Evolutionary conservation across 1,140 invertebrate genomes (phyloP), one percentile per base, ranked within the genome.

Genomic region (Dreissena polymorpha): DNA sequence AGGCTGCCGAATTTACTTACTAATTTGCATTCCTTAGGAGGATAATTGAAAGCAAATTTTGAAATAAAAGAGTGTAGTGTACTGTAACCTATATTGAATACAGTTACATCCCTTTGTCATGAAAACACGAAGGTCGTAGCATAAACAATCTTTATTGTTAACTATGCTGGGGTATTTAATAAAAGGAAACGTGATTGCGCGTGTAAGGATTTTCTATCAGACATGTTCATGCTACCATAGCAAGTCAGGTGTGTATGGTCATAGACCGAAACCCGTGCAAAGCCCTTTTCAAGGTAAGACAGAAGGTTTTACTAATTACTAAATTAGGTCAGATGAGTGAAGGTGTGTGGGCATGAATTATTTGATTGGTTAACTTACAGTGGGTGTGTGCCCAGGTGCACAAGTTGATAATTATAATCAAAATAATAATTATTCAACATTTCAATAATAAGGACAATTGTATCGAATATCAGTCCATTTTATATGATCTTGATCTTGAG

Each of bases 161-260:
- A 81, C 51, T 0, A 75, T 83, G 80, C 60, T 74, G 13, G 16
- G n/a, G 0, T 60, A 60, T 18, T 10, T 75, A 39, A 60, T 12
- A 7, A 67, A 49, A 50, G n/a, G 70, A 12, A 29, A 53, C 10
- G 49, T 69, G 67, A 74, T 83, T n/a, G 23, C 23, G 10, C 27
- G 27, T 63, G 29, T 74, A 18, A 57, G 50, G 16, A 8, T 39
- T 18, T 27, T 25, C 12, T n/a, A 50, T n/a, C 18, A 49, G 14
- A 18, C 23, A n/a, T 12, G 49, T 21, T 69, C 76, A 8, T 63
- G 55, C 23, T 85, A 85, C 64, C 83, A 85, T 25, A 80, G 76
- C 16, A 79, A 85, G 60, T 50, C 72, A 39, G 83, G 83, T 23
- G 73, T 85, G 7, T 85, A 85, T 76, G 83, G 83, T 14, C 65